These are phyloP conservation scores for Callocephalon fimbriatum DNA, from an alignment of 2,113 vertebrate genomes.

Conservation along the genomic window DNA sequence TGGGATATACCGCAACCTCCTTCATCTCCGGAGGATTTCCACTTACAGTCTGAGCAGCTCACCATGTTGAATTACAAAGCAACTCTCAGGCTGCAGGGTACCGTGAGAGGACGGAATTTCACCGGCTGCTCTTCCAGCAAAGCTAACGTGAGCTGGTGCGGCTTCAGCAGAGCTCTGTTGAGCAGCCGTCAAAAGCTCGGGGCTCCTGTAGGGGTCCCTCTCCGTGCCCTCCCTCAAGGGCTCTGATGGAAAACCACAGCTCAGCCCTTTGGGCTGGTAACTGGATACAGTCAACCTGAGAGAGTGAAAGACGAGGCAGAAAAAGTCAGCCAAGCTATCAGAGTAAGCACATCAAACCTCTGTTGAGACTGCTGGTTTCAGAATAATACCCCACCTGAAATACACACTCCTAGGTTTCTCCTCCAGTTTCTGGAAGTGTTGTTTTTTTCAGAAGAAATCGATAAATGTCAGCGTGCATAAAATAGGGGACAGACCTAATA, in stretches of 20 bases:
- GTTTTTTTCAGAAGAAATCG: conserved; percentile 66
- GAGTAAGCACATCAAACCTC: background rate
- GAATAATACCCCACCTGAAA: conserved; percentile 27
- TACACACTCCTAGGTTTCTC: background rate
- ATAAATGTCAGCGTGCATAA: conserved; percentile 64
- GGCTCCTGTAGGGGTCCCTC: rapidly evolving
- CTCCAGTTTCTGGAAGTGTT: conserved; percentile 39
- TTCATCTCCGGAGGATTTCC: background rate
- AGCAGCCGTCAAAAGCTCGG: rapidly evolving
- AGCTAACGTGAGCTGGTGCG: rapidly evolving
- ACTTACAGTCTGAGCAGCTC: background rate
- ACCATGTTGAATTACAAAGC: background rate
- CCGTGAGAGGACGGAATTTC: background rate
- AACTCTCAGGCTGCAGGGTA: background rate
- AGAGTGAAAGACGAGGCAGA: background rate
- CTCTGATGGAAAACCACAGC: background rate
- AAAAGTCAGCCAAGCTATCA: background rate
- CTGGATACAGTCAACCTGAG: background rate
- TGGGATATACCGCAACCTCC: background rate
- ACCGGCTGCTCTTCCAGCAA: background rate
- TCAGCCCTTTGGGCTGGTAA: background rate
- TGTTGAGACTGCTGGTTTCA: background rate
- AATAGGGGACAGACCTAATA: conserved; percentile 67
- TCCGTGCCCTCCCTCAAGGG: background rate
- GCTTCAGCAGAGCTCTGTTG: background rate